Percentiles rank a stretch among this genome's conserved stretches.
phyloP scores from a whole-genome alignment of 2,113 vertebrate species.

The Eptatretus burgeri region DNA sequence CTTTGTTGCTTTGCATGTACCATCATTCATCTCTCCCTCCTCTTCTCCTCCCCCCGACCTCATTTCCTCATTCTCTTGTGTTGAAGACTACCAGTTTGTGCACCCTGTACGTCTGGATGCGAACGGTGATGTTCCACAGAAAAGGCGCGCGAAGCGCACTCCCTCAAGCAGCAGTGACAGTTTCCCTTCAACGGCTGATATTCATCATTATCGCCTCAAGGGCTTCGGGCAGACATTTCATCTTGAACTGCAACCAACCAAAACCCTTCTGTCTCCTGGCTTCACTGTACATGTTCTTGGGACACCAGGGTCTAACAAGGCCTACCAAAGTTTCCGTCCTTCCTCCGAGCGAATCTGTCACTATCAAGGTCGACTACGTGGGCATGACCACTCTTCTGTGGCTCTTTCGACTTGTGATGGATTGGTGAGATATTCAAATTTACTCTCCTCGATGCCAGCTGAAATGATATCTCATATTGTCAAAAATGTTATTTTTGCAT shows the following conservation, averaged over 20 bases:
- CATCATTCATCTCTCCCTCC: background rate
- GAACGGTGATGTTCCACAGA: background rate
- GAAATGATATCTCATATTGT: too few relatives aligned
- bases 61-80: background rate
- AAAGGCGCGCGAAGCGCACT: constrained; percentile 2
- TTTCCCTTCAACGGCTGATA: background rate
- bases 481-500: too few relatives aligned
- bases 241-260: background rate
- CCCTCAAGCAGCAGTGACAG: background rate
- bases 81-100: constrained; percentile 5
- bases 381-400: background rate
- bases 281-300: constrained; percentile 2
- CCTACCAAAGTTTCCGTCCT: background rate
- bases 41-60: background rate
- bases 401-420: background rate
- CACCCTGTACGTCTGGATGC: background rate
- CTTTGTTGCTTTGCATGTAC: too few relatives aligned
- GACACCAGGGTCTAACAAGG: background rate
- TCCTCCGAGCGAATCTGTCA: background rate
- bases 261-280: constrained; percentile 1
- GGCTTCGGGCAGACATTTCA: background rate
- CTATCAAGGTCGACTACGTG: constrained; percentile 2
- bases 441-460: too few relatives aligned
- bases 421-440: background rate
- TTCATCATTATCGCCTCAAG: background rate